Conservation (phyloP, 2,888 invertebrate species). For the Salticus scenicus region DNA sequence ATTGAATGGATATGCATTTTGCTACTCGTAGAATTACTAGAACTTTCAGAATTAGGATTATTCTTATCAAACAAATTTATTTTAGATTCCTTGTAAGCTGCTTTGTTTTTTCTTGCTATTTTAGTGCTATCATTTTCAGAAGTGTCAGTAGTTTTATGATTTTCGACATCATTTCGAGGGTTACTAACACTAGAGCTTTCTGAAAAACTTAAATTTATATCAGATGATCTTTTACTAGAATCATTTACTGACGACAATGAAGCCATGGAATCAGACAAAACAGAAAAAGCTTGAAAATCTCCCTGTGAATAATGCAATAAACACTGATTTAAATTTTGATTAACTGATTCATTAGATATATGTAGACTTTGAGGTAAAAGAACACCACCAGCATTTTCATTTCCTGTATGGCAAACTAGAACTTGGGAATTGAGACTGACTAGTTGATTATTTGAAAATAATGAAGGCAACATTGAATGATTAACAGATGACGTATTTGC, state of each 20-base stretch:
- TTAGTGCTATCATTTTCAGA: conserved; percentile 10
- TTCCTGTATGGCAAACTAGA: conserved; percentile 2
- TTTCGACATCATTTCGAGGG: not conserved
- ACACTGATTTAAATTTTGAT: not conserved
- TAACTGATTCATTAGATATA: conserved; percentile 15
- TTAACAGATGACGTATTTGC: conserved; percentile 27
- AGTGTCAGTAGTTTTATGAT: not conserved
- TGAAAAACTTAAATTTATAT: conserved; percentile 10
- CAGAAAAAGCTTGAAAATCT: conserved; percentile 17
- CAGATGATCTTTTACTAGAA: not conserved
- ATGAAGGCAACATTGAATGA: conserved; percentile 47
- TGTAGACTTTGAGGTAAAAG: conserved; percentile 14
- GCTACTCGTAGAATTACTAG: not conserved
- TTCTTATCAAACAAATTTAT: conserved; percentile 1
- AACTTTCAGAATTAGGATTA: not conserved
- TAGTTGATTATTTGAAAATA: conserved; percentile 45
- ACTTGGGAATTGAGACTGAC: conserved; percentile 35
- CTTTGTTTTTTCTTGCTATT: conserved; percentile 31
- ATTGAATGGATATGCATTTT: not conserved
- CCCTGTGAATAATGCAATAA: not conserved
- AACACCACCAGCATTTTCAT: not conserved
- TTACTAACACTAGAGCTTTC: not conserved
- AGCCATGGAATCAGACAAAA: not conserved
- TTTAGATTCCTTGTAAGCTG: not conserved
- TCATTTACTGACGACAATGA: not conserved